These are phyloP conservation scores for Acleris cristana DNA, from an alignment of 2,888 invertebrate genomes.

Conservation along the genomic window DNA sequence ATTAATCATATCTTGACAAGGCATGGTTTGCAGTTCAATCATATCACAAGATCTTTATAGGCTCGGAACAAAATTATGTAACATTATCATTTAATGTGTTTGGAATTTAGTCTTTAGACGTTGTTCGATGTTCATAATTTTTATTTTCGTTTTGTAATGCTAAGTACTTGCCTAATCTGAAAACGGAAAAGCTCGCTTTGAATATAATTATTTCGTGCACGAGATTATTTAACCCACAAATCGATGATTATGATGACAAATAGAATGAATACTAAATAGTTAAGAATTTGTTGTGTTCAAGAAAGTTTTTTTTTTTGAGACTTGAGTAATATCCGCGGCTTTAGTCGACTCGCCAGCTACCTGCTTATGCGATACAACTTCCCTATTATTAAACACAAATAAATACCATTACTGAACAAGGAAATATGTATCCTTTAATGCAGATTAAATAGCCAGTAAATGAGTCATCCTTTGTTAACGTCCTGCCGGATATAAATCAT, in stretches of 20 bases:
- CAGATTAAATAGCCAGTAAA: background rate
- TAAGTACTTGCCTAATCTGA: too few relatives aligned
- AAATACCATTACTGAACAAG: background rate
- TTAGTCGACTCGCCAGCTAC: too few relatives aligned
- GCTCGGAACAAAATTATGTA: conserved; percentile 15
- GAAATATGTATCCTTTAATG: background rate
- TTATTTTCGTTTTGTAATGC: background rate
- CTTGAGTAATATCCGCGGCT: too few relatives aligned
- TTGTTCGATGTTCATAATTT: background rate
- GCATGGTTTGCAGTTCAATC: conserved; percentile 26
- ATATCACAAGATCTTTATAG: conserved; percentile 31
- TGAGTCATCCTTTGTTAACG: background rate
- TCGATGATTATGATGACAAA: too few relatives aligned
- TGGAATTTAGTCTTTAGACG: background rate
- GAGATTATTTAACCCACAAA: too few relatives aligned
- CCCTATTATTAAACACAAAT: background rate
- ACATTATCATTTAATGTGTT: background rate
- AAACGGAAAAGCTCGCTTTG: too few relatives aligned
- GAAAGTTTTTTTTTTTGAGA: too few relatives aligned
- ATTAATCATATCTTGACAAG: conserved; percentile 32
- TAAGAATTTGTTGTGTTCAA: too few relatives aligned
- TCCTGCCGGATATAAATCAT: conserved; percentile 7
- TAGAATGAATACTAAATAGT: too few relatives aligned
- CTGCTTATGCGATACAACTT: background rate
- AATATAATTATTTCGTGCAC: too few relatives aligned